phyloP scores from a whole-genome alignment of 2,113 vertebrate species.

The Sander lucioperca region DNA sequence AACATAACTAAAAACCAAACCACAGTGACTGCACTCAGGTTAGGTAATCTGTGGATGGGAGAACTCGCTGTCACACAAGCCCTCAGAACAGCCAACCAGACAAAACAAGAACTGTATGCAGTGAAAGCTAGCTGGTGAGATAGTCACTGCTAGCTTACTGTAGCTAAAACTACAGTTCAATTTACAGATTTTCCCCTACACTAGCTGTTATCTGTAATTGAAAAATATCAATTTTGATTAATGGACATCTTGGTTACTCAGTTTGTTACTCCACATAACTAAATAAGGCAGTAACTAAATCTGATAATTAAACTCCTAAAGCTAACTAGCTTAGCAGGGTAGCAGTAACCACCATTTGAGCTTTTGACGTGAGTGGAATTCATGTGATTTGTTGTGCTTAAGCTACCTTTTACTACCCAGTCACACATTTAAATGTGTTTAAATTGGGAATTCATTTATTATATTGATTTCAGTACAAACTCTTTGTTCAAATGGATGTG shows the following conservation, averaged over 20 bases:
- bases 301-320: neutral
- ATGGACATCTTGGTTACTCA: neutral
- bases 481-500: neutral
- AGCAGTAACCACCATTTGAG: neutral
- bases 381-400: neutral
- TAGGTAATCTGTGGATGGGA: neutral
- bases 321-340: neutral
- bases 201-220: neutral
- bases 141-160: neutral
- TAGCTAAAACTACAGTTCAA: neutral
- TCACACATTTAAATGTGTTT: neutral
- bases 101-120: neutral
- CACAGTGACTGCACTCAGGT: neutral
- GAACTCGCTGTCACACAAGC: neutral
- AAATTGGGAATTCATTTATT: neutral
- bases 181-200: neutral
- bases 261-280: neutral
- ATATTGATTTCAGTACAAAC: neutral
- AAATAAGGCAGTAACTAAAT: neutral
- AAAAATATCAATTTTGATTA: neutral
- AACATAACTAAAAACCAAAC: neutral
- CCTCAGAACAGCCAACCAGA: neutral
- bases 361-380: neutral
- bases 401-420: neutral
- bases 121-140: neutral